Evolutionary conservation across 2,797 vertebrate genomes (phyloP), one percentile per base, ranked within the genome.

Genomic region (Champsocephalus esox): DNA sequence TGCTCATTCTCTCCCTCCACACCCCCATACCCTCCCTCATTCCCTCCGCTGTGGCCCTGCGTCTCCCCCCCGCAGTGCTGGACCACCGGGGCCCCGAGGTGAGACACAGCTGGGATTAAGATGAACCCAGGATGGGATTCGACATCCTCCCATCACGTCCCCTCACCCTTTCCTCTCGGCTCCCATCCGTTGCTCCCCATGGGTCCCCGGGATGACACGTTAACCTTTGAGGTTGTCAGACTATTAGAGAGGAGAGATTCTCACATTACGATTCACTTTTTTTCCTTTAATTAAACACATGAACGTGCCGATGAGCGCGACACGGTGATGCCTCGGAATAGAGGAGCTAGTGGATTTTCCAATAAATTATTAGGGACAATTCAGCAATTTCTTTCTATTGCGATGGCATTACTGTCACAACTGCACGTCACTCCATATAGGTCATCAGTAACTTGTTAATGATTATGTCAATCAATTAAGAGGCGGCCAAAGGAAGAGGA

Each of bases 181-280:
- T 82, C 78, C 74, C 84, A 79, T 81, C 80, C 81, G 4, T 80
- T 43, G 66, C 84, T 85, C 87, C 86, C 85, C 85, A 87, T 63
- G 86, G 86, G 86, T 88, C 75, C 68, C 48, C 9, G 45, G 10
- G 88, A 90, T 90, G 92, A 92, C 91, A 92, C 80, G 66, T 89
- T 93, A 91, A 94, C 93, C 92, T 95, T 94, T 93, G 87, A 91
- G 93, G 90, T 89, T 93, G 92, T 91, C 91, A 91, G 85, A 81
- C 83, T 88, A 90, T 64, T 84, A 88, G 83, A 84, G 72, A 68
- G 80, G 68, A 88, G 87, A 89, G 80, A 84, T 92, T 91, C 89
- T 91, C 94, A 93, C 91, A 86, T 90, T 90, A 84, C 70, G 82
- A 89, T 92, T 90, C 87, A 90, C 87, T 87, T 82, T 73, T 74